These are phyloP conservation scores for Rhagoletis zephyria DNA, from an alignment of 1,140 invertebrate species.

Conservation along the genomic window DNA sequence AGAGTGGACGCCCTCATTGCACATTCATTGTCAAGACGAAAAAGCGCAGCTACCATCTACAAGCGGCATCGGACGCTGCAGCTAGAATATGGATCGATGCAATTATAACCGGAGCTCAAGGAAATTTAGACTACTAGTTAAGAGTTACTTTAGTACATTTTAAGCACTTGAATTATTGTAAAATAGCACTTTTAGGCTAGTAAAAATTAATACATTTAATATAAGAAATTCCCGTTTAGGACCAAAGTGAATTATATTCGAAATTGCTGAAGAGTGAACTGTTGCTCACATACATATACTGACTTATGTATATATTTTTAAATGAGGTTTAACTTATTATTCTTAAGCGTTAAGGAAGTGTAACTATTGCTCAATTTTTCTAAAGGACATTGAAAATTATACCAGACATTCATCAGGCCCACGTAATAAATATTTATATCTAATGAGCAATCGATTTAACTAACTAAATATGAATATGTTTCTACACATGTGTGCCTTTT, in stretches of 20 bases:
- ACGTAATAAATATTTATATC: neutral
- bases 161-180: slow-evolving; percentile 21
- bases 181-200: neutral
- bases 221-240: neutral
- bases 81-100: slow-evolving; percentile 98
- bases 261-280: neutral
- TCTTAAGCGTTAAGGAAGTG: neutral
- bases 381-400: neutral
- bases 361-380: neutral
- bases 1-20: slow-evolving; percentile 90
- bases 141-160: neutral
- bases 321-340: neutral
- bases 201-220: neutral
- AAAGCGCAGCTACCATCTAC: slow-evolving; percentile 89
- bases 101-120: slow-evolving; percentile 73
- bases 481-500: slow-evolving; percentile 41
- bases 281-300: neutral
- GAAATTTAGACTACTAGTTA: slow-evolving; percentile 70
- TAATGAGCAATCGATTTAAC: neutral
- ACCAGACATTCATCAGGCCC: neutral
- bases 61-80: slow-evolving; percentile 93
- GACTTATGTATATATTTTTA: neutral
- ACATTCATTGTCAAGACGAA: slow-evolving; percentile 97
- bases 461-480: slow-evolving; percentile 19
- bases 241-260: neutral